Conservation (phyloP, 2,888 invertebrate genomes). For the Ormyrus pomaceus region DNA sequence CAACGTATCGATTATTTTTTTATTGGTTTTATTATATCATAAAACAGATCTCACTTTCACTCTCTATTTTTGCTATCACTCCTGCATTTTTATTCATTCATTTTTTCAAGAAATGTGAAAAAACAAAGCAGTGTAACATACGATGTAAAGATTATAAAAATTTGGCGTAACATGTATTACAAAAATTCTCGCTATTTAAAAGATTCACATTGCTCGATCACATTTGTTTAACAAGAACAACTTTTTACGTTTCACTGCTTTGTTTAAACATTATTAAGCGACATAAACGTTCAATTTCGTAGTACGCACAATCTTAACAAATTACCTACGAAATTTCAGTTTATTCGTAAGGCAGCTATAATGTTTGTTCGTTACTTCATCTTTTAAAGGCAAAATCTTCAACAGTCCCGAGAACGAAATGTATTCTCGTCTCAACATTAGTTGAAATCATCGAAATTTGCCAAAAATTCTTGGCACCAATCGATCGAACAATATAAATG, state of each 20-base stretch:
- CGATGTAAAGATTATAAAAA: conserved; percentile 32
- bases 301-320: conserved; percentile 28
- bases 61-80: conserved; percentile 52
- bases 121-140: conserved; percentile 57
- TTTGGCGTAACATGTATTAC: conserved; percentile 11
- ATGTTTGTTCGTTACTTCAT: conserved; percentile 53
- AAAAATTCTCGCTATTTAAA: conserved; percentile 4
- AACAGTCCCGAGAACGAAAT: conserved; percentile 43
- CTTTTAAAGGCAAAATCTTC: conserved; percentile 30
- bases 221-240: conserved; percentile 38
- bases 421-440: conserved; percentile 36
- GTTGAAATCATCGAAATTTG: conserved; percentile 42
- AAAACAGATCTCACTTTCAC: conserved; percentile 56
- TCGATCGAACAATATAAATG: conserved; percentile 51
- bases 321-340: conserved; percentile 47
- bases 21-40: conserved; percentile 49
- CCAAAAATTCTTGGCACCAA: conserved; percentile 51
- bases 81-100: conserved; percentile 45
- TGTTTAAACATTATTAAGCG: conserved; percentile 41
- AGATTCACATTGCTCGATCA: conserved; percentile 27
- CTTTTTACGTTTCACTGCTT: conserved; percentile 52
- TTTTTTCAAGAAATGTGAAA: conserved; percentile 42
- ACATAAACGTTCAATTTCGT: conserved; percentile 29
- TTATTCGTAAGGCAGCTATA: conserved; percentile 53
- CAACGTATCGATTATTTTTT: conserved; percentile 52